Evolutionary conservation across 2,888 invertebrate genomes (phyloP).

Genomic region (Sylvicola fuscatus): DNA sequence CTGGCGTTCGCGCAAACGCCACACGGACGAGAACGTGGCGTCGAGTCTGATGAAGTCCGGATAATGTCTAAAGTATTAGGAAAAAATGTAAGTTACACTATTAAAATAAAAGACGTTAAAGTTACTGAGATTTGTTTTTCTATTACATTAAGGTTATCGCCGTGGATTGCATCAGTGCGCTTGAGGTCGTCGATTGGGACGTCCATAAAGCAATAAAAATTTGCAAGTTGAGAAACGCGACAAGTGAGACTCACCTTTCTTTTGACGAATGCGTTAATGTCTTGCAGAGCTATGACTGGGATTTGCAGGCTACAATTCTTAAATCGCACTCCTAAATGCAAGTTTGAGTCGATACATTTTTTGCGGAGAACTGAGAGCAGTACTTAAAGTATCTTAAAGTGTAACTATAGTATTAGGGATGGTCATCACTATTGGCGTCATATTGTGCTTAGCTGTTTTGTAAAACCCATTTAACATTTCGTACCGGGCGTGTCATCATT

Average conservation of each 20-base stretch:
- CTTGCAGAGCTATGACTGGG: conserved; percentile 22
- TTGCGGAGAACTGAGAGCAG: too few species aligned
- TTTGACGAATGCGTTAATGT: conserved; percentile 19
- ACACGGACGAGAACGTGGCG: conserved; percentile 59
- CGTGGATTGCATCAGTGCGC: conserved; percentile 55
- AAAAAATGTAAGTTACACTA: conserved; percentile 33
- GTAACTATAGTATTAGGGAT: too few species aligned
- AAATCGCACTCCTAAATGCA: conserved; percentile 9
- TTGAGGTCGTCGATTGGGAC: conserved; percentile 75
- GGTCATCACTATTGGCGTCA: too few species aligned
- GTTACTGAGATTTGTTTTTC: conserved; percentile 1
- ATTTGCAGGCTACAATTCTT: conserved; percentile 21
- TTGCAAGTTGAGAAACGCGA: conserved; percentile 6
- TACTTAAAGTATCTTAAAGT: too few species aligned
- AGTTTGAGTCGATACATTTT: too few species aligned
- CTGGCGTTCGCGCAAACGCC: conserved; percentile 73
- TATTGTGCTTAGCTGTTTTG: too few species aligned
- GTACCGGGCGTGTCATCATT: too few species aligned
- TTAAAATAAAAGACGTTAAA: neutral
- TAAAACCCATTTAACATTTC: too few species aligned
- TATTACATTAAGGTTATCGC: conserved; percentile 47
- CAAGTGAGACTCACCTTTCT: conserved; percentile 13
- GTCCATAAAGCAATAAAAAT: conserved; percentile 70
- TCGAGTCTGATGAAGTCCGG: conserved; percentile 79
- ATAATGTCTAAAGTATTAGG: conserved; percentile 79